Evolutionary conservation across 2,797 vertebrate genomes (phyloP).

Genomic region (Brotula barbata): DNA sequence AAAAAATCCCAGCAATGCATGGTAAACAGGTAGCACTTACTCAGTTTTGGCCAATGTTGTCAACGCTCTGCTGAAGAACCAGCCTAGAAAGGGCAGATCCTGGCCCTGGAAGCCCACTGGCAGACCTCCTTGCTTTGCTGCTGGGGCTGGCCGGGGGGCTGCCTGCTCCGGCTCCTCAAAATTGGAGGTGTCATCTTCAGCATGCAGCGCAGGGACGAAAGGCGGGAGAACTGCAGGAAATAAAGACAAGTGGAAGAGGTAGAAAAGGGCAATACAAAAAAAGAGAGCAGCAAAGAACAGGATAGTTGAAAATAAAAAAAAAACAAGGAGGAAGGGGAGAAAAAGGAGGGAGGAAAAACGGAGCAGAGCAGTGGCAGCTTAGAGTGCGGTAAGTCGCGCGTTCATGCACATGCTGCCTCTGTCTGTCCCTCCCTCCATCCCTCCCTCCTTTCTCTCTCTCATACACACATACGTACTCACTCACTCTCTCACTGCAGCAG

Average conservation of each 20-base stretch:
- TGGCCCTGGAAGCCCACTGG: conserved; percentile 90
- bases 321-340: conserved; percentile 51
- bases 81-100: conserved; percentile 97
- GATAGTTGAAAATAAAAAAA: conserved; percentile 29
- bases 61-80: conserved; percentile 95
- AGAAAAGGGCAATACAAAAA: conserved; percentile 73
- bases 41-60: conserved; percentile 89
- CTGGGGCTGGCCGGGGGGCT: conserved; percentile 85
- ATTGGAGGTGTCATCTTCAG: conserved; percentile 99
- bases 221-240: conserved; percentile 90
- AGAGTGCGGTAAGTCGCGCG: conserved; percentile 78
- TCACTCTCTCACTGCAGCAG: conserved; percentile 87
- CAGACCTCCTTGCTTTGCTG: conserved; percentile 87
- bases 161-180: conserved; percentile 98
- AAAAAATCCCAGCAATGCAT: conserved; percentile 18
- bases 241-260: conserved; percentile 68
- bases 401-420: conserved; percentile 74
- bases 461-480: conserved; percentile 73
- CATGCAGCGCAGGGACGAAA: conserved; percentile 94
- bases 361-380: conserved; percentile 63
- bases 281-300: conserved; percentile 31
- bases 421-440: conserved; percentile 60
- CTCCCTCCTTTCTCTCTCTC: conserved; percentile 45
- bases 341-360: conserved; percentile 61
- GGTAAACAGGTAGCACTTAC: conserved; percentile 85